Conservation (phyloP, 2,888 invertebrate species). For the Cosmia trapezina region DNA sequence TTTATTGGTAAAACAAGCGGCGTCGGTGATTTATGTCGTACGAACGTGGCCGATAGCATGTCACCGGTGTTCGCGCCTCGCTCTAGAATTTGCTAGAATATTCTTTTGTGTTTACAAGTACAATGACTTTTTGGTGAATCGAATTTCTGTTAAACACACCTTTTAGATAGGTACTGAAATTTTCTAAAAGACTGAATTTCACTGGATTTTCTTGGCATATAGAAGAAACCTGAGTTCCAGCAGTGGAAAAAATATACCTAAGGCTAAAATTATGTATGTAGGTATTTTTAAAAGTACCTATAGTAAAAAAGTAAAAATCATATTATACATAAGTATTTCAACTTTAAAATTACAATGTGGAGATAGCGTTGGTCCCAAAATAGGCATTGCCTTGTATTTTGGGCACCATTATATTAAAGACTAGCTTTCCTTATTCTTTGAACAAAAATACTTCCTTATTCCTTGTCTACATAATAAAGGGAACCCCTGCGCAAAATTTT, state of each 20-base stretch:
- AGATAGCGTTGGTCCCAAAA: not conserved
- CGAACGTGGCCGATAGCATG: slow-evolving; percentile 87
- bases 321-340: too few species aligned
- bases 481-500: too few species aligned
- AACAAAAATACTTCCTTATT: too few species aligned
- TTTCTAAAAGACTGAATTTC: slow-evolving; percentile 13
- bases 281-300: not conserved
- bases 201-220: not conserved
- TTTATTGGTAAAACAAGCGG: slow-evolving; percentile 89
- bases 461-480: too few species aligned
- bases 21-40: slow-evolving; percentile 86
- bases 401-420: not conserved
- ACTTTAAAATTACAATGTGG: not conserved
- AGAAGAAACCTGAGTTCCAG: not conserved
- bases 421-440: too few species aligned
- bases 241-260: not conserved
- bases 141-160: slow-evolving; percentile 55
- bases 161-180: slow-evolving; percentile 33
- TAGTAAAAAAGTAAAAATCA: not conserved
- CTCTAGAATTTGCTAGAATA: slow-evolving; percentile 86
- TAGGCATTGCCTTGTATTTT: not conserved
- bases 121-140: slow-evolving; percentile 71
- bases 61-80: slow-evolving; percentile 86
- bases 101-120: slow-evolving; percentile 83
- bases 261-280: not conserved